A percentile compares a stretch with the other conserved stretches of the same genome.
Evolutionary conservation across 2,888 invertebrate genomes (phyloP).

Genomic region (Branchellion lobata): DNA sequence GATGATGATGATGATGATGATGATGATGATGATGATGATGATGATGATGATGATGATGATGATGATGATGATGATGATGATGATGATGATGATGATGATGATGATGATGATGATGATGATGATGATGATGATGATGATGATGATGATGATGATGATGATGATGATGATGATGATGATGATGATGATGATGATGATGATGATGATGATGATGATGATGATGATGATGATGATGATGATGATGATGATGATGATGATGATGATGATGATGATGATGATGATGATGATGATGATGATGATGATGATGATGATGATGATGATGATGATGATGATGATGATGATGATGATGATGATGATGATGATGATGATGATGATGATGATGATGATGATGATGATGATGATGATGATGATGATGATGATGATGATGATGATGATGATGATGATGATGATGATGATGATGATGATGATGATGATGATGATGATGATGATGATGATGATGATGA

Average conservation of each 20-base stretch:
- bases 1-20: conserved; percentile 24
- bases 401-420: conserved; percentile 24
- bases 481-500: conserved; percentile 26
- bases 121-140: conserved; percentile 27
- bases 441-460: conserved; percentile 24
- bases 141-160: conserved; percentile 24
- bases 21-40: conserved; percentile 13
- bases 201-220: conserved; percentile 24
- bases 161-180: conserved; percentile 24
- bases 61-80: conserved; percentile 24
- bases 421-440: conserved; percentile 24
- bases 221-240: conserved; percentile 24
- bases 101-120: conserved; percentile 26
- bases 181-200: conserved; percentile 24
- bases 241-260: conserved; percentile 24
- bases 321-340: conserved; percentile 26
- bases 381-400: conserved; percentile 24
- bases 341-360: conserved; percentile 24
- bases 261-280: conserved; percentile 24
- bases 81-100: conserved; percentile 24
- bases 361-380: conserved; percentile 24
- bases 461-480: conserved; percentile 24
- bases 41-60: conserved; percentile 24
- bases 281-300: conserved; percentile 24
- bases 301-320: conserved; percentile 26